These are phyloP conservation scores for Temnothorax nylanderi DNA, from an alignment of 1,140 invertebrate genomes.

Conservation along the genomic window DNA sequence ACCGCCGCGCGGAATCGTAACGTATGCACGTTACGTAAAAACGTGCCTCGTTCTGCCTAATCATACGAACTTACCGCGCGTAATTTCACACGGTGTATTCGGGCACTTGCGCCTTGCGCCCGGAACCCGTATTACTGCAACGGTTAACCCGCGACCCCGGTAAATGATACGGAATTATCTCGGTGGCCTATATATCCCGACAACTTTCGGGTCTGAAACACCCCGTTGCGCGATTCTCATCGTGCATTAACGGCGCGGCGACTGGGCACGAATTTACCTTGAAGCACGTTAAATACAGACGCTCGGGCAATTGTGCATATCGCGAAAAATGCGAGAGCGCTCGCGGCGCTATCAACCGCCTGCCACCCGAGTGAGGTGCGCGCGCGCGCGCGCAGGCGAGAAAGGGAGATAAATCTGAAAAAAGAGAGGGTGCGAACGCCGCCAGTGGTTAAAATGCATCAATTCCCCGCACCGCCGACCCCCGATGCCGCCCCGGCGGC, in stretches of 20 bases:
- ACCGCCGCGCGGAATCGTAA: constrained; percentile 11
- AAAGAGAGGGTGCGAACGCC: constrained; percentile 7
- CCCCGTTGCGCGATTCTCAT: neutral
- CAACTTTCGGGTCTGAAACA: constrained; percentile 36
- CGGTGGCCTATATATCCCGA: constrained; percentile 25
- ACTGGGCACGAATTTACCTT: constrained; percentile 26
- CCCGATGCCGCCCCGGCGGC: neutral
- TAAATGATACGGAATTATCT: constrained; percentile 58
- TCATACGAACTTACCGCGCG: constrained; percentile 18
- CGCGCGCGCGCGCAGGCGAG: constrained; percentile 9
- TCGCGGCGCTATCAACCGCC: constrained; percentile 61
- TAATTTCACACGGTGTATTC: constrained; percentile 39
- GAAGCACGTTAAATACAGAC: constrained; percentile 66
- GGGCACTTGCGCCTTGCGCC: neutral
- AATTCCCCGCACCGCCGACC: constrained; percentile 28
- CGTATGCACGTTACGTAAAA: constrained; percentile 19
- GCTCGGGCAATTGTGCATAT: constrained; percentile 64
- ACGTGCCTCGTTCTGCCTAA: constrained; percentile 12
- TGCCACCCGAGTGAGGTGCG: constrained; percentile 41
- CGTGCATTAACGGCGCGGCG: constrained; percentile 11
- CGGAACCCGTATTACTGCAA: constrained; percentile 27
- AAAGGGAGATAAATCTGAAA: constrained; percentile 69
- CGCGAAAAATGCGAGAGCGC: constrained; percentile 58
- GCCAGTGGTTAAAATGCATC: constrained; percentile 69
- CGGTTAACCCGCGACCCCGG: neutral